Conservation (phyloP, 2,888 invertebrate species). For the Anarsia innoxiella region DNA sequence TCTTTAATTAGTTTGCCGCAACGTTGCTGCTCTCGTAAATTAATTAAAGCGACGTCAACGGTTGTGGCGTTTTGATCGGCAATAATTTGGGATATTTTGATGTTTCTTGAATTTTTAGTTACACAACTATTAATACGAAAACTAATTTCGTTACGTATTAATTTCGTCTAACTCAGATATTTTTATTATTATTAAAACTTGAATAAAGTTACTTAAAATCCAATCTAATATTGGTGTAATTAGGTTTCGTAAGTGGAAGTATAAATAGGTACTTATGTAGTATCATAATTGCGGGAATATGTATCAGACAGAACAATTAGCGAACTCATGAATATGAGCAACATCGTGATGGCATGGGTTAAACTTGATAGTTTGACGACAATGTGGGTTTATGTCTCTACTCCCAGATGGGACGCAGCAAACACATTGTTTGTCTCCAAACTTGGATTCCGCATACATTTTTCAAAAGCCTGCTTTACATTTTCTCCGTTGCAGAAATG, state of each 20-base stretch:
- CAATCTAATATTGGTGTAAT: too few species aligned
- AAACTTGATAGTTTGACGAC: slow-evolving; percentile 7
- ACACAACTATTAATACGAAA: too few species aligned
- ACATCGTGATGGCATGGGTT: neutral
- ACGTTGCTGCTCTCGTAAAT: slow-evolving; percentile 2
- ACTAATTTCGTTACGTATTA: too few species aligned
- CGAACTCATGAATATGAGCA: slow-evolving; percentile 6
- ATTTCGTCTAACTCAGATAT: too few species aligned
- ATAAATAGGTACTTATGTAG: neutral
- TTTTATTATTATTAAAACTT: too few species aligned
- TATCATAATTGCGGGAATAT: neutral
- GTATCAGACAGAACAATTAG: slow-evolving; percentile 2
- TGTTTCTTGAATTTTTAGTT: too few species aligned
- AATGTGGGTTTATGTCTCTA: slow-evolving; percentile 4
- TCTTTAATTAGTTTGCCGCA: slow-evolving; percentile 4
- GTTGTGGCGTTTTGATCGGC: neutral
- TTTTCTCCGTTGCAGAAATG: too few species aligned
- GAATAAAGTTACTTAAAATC: too few species aligned
- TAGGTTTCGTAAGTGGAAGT: too few species aligned
- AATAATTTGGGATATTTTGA: too few species aligned
- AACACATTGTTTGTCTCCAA: neutral
- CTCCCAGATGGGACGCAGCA: slow-evolving; percentile 4
- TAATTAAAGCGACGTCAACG: slow-evolving; percentile 2
- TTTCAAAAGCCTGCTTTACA: neutral
- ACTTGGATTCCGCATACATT: neutral